A percentile compares a stretch with the other conserved stretches of the same genome.
These are phyloP conservation scores for Indri indri DNA, from an alignment of 2,113 vertebrate species.

Conservation along the genomic window DNA sequence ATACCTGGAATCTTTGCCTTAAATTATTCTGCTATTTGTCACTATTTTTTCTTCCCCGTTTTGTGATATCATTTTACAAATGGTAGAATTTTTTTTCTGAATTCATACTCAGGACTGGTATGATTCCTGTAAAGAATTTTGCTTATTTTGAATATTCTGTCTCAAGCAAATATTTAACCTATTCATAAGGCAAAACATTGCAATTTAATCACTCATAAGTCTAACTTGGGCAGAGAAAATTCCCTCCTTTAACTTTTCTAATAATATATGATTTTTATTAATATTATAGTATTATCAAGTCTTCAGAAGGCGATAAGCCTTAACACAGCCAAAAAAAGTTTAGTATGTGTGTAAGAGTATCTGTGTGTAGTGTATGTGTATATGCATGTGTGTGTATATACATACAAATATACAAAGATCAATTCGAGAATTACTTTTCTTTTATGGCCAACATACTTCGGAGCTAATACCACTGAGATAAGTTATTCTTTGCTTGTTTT, in stretches of 20 bases:
- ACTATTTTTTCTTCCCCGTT: neutral
- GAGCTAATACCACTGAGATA: neutral
- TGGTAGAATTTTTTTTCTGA: neutral
- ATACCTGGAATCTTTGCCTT: neutral
- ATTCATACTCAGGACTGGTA: slow-evolving; percentile 13
- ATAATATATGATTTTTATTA: neutral
- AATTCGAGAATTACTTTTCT: neutral
- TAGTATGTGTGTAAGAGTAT: neutral
- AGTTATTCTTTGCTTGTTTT: neutral
- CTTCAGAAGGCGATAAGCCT: slow-evolving; percentile 20
- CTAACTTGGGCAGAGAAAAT: slow-evolving; percentile 18
- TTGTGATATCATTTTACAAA: neutral
- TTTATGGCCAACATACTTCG: neutral
- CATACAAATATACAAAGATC: neutral
- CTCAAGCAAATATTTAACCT: slow-evolving; percentile 44
- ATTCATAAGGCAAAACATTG: neutral
- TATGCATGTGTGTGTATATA: neutral
- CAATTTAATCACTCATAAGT: neutral
- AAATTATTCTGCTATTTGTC: neutral
- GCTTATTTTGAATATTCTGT: neutral
- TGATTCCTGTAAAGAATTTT: slow-evolving; percentile 19
- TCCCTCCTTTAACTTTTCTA: neutral
- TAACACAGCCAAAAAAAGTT: neutral
- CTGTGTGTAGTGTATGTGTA: neutral
- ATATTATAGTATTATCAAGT: neutral